These are phyloP conservation scores for Microcebus jonahi DNA, from an alignment of 2,113 vertebrate species.

Conservation along the genomic window DNA sequence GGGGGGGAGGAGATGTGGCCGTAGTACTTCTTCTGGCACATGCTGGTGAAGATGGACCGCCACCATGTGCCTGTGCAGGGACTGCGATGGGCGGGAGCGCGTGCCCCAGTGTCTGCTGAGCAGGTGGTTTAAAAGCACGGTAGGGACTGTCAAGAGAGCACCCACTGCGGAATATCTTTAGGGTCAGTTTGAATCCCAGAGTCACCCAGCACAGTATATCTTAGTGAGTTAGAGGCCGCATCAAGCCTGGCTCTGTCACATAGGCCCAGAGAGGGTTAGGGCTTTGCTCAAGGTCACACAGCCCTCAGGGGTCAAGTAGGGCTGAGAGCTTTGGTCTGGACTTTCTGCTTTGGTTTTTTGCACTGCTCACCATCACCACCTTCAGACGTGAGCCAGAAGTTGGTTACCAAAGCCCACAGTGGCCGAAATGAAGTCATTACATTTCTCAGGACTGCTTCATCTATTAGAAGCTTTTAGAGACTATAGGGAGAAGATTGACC, in stretches of 20 bases:
- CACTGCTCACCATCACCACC: background rate
- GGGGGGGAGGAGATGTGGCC: background rate
- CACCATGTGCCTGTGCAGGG: background rate
- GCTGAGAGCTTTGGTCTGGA: background rate
- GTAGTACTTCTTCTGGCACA: fast-evolving
- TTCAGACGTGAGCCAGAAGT: background rate
- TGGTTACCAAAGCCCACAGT: background rate
- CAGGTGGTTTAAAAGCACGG: background rate
- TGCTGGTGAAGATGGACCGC: background rate
- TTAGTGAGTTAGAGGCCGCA: background rate
- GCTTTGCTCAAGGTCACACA: background rate
- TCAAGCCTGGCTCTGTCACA: background rate
- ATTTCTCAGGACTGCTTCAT: background rate
- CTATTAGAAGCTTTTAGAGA: background rate
- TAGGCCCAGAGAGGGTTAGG: background rate
- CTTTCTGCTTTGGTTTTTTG: background rate
- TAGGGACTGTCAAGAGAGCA: background rate
- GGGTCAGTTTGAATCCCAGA: background rate
- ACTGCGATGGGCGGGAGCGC: fast-evolving
- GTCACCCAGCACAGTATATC: background rate
- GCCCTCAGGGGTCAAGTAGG: background rate
- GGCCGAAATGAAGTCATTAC: background rate
- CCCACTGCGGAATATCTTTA: background rate
- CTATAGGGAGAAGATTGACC: background rate
- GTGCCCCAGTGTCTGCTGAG: background rate